Evolutionary conservation across 2,888 invertebrate species (phyloP).

Genomic region (Aphodius sticticus): DNA sequence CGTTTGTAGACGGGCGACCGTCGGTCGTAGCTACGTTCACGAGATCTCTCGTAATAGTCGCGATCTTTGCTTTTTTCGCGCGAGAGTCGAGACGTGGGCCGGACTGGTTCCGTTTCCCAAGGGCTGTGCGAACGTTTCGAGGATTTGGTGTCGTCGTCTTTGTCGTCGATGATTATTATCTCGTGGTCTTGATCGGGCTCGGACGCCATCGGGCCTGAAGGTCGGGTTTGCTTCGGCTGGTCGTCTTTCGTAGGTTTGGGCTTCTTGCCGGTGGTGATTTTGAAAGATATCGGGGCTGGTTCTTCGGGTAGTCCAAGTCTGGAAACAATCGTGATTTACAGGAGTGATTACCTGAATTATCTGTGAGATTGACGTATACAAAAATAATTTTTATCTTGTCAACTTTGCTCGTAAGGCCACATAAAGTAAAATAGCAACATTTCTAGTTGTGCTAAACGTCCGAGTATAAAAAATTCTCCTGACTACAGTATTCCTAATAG

Average conservation of each 20-base stretch:
- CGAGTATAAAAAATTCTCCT: no score
- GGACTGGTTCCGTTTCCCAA: slow-evolving; percentile 54
- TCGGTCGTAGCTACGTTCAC: slow-evolving; percentile 41
- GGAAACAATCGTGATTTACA: slow-evolving; percentile 21
- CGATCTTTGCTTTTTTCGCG: slow-evolving; percentile 34
- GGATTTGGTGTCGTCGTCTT: slow-evolving; percentile 45
- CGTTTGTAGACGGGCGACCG: slow-evolving; percentile 33
- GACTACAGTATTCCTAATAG: no score
- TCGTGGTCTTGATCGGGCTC: slow-evolving; percentile 56
- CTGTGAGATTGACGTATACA: no score
- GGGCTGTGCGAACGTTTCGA: slow-evolving; percentile 55
- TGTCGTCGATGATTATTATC: slow-evolving; percentile 56
- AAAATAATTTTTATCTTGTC: slow-evolving; percentile 5
- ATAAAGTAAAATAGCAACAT: not conserved
- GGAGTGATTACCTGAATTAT: not conserved
- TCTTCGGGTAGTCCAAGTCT: slow-evolving; percentile 54
- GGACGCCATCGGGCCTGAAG: slow-evolving; percentile 50
- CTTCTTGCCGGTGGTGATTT: slow-evolving; percentile 51
- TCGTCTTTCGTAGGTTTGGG: slow-evolving; percentile 35
- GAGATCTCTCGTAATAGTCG: slow-evolving; percentile 43
- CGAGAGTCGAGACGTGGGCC: slow-evolving; percentile 31
- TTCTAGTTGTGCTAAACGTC: no score
- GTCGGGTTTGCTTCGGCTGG: slow-evolving; percentile 39
- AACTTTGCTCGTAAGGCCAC: not conserved
- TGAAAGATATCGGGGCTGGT: slow-evolving; percentile 56